phyloP scores from a whole-genome alignment of 2,113 vertebrate species.

The Junco hyemalis region DNA sequence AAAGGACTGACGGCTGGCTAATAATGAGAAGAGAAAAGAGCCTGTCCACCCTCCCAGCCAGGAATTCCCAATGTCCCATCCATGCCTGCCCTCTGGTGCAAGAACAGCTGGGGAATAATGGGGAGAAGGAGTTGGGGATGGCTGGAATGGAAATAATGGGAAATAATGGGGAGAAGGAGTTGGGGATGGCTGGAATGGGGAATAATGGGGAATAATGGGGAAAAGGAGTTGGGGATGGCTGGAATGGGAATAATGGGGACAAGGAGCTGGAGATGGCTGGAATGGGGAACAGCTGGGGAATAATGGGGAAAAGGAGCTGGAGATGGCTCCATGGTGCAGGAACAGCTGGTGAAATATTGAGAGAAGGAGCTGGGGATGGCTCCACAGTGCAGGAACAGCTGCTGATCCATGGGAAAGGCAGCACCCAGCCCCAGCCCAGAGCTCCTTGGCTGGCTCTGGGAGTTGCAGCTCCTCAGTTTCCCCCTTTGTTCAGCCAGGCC shows the following conservation, averaged over 20 bases:
- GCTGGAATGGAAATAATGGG: neutral
- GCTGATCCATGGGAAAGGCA: accelerated
- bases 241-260: neutral
- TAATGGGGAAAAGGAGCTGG: neutral
- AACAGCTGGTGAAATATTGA: no score
- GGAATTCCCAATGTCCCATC: neutral
- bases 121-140: neutral
- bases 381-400: neutral
- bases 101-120: neutral
- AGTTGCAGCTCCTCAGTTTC: neutral
- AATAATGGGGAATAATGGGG: accelerated
- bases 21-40: neutral
- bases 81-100: neutral
- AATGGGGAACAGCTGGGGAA: no score
- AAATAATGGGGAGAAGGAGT: neutral
- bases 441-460: neutral
- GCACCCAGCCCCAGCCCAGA: neutral
- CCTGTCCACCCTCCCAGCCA: accelerated
- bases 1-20: neutral
- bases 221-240: neutral
- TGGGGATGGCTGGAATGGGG: neutral
- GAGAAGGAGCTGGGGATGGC: neutral
- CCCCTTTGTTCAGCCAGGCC: constrained; percentile 25
- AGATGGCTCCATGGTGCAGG: neutral
- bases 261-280: neutral